A percentile compares a stretch with the other conserved stretches of the same genome.
phyloP scores from a whole-genome alignment of 2,888 invertebrate genomes.

The Stenichneumon culpator region DNA sequence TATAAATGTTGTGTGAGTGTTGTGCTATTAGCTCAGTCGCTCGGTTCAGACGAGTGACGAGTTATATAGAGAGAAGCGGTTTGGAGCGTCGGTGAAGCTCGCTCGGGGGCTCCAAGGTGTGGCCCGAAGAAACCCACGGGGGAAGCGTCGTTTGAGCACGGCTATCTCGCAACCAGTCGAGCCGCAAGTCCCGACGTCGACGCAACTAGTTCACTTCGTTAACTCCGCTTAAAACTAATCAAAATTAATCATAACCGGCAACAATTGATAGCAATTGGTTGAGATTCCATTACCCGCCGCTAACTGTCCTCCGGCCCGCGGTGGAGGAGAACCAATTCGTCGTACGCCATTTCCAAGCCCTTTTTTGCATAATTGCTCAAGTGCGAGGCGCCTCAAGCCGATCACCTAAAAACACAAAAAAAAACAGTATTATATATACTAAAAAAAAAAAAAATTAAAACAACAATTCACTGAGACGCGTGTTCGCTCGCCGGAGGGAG shows the following conservation, averaged over 20 bases:
- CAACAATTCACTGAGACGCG: too few species aligned
- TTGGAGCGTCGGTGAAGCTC: neutral
- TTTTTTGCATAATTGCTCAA: constrained; percentile 37
- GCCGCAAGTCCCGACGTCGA: constrained; percentile 76
- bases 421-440: neutral
- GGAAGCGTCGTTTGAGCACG: constrained; percentile 12
- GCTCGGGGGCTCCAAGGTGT: constrained; percentile 18
- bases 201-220: constrained; percentile 81
- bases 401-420: neutral
- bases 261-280: constrained; percentile 85
- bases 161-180: constrained; percentile 74
- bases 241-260: constrained; percentile 84
- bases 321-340: constrained; percentile 46
- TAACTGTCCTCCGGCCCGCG: constrained; percentile 52
- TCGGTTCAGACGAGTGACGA: constrained; percentile 77
- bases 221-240: constrained; percentile 83
- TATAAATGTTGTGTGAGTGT: constrained; percentile 84
- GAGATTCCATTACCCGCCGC: constrained; percentile 80
- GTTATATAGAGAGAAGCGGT: constrained; percentile 32
- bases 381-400: neutral
- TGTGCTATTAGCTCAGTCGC: constrained; percentile 82
- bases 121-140: constrained; percentile 10
- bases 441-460: neutral
- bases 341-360: neutral
- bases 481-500: too few species aligned